phyloP scores from a whole-genome alignment of 2,113 vertebrate species.

The Periophthalmodon schlosseri region DNA sequence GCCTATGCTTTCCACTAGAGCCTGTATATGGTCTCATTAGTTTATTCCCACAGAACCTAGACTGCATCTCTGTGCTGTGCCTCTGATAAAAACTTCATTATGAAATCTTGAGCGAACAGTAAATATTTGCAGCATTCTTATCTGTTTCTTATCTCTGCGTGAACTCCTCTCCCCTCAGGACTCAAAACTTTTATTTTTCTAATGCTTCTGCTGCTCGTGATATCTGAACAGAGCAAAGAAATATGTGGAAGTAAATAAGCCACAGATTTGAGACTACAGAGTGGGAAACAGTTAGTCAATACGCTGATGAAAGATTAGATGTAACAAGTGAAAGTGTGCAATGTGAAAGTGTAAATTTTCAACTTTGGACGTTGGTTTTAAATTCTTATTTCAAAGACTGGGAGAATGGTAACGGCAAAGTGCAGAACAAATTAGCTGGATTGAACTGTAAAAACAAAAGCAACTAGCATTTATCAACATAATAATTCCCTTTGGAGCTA shows the following conservation, averaged over 20 bases:
- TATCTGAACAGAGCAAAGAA: slow-evolving; percentile 48
- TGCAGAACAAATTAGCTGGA: not conserved
- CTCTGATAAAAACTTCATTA: slow-evolving; percentile 79
- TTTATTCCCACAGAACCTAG: slow-evolving; percentile 32
- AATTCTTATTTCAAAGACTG: not conserved
- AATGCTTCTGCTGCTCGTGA: slow-evolving; percentile 61
- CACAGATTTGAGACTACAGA: slow-evolving; percentile 8
- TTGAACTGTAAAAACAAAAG: no score
- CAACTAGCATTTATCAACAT: no score
- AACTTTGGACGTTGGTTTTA: no score
- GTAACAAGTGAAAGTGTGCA: not conserved
- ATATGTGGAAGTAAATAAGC: slow-evolving; percentile 7
- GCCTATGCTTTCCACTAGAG: not conserved
- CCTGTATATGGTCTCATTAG: slow-evolving; percentile 10
- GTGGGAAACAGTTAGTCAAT: not conserved
- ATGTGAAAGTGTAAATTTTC: no score
- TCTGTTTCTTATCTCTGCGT: slow-evolving; percentile 74
- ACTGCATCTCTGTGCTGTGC: slow-evolving; percentile 54
- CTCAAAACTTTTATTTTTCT: slow-evolving; percentile 68
- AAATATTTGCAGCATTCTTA: slow-evolving; percentile 77
- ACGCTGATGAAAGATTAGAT: not conserved
- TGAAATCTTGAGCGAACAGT: slow-evolving; percentile 77
- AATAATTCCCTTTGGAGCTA: no score
- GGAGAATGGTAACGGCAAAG: not conserved
- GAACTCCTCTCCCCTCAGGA: slow-evolving; percentile 70